These are phyloP conservation scores for Calyptommatus sinebrachiatus DNA, from an alignment of 2,113 vertebrate genomes.

Conservation along the genomic window DNA sequence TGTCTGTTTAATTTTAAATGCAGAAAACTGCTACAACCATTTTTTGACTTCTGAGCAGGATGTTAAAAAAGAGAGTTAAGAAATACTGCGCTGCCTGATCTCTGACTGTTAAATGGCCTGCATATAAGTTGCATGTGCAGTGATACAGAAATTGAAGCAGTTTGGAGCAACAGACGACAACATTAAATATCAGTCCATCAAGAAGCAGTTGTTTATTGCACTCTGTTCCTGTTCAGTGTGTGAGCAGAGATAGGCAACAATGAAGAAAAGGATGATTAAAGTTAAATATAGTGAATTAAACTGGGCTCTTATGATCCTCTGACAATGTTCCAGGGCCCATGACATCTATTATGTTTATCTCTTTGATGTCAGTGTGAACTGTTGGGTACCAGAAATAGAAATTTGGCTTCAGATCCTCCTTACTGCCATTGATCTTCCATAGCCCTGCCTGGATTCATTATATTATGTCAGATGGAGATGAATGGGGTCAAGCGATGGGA, in stretches of 20 bases:
- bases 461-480: too few species aligned
- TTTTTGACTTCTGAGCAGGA: conserved; percentile 51
- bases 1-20: conserved; percentile 50
- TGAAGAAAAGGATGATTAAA: conserved; percentile 48
- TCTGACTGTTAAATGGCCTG: conserved; percentile 11
- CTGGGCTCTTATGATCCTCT: too few species aligned
- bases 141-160: conserved; percentile 42
- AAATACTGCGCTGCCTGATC: conserved; percentile 33
- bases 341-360: too few species aligned
- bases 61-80: conserved; percentile 55
- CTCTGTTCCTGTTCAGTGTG: conserved; percentile 41
- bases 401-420: too few species aligned
- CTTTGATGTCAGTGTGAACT: too few species aligned
- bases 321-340: too few species aligned
- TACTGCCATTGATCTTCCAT: too few species aligned
- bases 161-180: conserved; percentile 20
- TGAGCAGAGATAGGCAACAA: conserved; percentile 42
- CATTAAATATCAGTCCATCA: conserved; percentile 22
- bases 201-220: conserved; percentile 22
- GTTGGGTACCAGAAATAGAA: too few species aligned
- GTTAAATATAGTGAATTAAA: conserved; percentile 8
- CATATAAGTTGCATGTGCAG: conserved; percentile 35
- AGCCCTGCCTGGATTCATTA: too few species aligned
- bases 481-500: too few species aligned
- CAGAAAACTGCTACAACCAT: conserved; percentile 20